A percentile compares a stretch with the other conserved stretches of the same genome.
Evolutionary conservation across 2,113 vertebrate genomes (phyloP).

Genomic region (Alligator sinensis): DNA sequence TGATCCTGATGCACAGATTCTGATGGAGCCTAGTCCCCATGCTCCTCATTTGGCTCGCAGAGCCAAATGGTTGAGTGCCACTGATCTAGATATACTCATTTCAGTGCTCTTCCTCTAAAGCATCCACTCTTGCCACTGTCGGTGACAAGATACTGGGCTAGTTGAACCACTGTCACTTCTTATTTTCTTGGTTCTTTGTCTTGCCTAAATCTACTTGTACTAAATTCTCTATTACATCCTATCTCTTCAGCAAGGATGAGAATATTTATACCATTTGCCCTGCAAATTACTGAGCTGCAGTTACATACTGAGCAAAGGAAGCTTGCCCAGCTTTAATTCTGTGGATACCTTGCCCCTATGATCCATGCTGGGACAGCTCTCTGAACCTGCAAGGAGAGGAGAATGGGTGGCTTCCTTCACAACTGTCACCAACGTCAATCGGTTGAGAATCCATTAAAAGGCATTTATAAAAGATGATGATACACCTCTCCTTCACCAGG

Average conservation of each 20-base stretch:
- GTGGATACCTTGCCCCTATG: background rate
- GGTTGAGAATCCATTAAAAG: background rate
- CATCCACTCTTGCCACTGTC: too few species aligned
- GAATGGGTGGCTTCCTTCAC: background rate
- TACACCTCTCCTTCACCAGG: background rate
- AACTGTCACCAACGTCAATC: background rate
- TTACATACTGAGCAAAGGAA: background rate
- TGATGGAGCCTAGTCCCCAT: too few species aligned
- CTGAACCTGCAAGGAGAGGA: background rate
- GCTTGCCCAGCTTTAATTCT: background rate
- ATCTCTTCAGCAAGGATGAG: background rate
- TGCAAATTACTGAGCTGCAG: background rate
- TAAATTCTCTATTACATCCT: background rate
- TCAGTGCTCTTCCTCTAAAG: too few species aligned
- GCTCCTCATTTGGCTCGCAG: too few species aligned
- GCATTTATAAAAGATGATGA: background rate
- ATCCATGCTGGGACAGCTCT: background rate
- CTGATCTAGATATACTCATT: too few species aligned
- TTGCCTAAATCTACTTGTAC: background rate
- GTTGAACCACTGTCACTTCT: too few species aligned
- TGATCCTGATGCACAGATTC: too few species aligned
- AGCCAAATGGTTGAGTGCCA: too few species aligned
- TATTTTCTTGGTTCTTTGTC: background rate
- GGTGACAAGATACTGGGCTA: too few species aligned
- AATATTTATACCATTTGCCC: background rate